Evolutionary conservation across 2,113 vertebrate genomes (phyloP), one percentile per base, ranked within the genome.

Genomic region (Abramis brama): DNA sequence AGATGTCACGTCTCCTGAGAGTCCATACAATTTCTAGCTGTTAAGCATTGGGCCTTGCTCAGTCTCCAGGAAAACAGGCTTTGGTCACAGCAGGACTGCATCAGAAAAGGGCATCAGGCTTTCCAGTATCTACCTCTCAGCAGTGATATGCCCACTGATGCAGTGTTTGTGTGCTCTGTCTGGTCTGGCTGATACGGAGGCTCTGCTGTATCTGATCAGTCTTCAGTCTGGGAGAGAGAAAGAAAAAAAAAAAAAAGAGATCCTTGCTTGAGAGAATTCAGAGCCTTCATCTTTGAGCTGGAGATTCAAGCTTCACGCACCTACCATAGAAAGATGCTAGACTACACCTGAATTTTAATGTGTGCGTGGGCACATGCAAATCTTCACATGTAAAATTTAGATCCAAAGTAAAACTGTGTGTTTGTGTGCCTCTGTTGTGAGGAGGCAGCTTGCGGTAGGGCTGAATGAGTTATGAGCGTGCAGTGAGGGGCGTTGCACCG

Each of bases 381-480:
- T 79, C 3, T 66, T 82, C 12, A 36, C 60, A 59, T 57, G 68
- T 60, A n/a, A 77, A 76, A 68, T 82, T 87, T 43, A 75, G 59
- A 59, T 64, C 17, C 21, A 75, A 52, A 82, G 70, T 83, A 55
- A 78, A 84, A 87, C 89, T 30, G 47, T 91, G 91, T 78, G 33
- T 52, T 39, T 62, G 73, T 73, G 77, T 59, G 74, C 59, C 60
- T 86, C 59, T 81, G 75, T 87, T 70, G 30, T 70, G 36, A 27
- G n/a, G 23, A 68, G 73, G 57, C 47, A 82, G 85, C 50, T 81
- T 52, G 21, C 55, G 87, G 75, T 86, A 81, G 85, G 88, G 89
- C 90, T 91, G 87, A 91, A 85, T 93, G 92, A 94, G 89, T 93
- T 93, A 94, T 93, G 92, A 82, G 68, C 84, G 87, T 89, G 90